phyloP scores from a whole-genome alignment of 2,888 invertebrate species.

The Anthrax anthrax region DNA sequence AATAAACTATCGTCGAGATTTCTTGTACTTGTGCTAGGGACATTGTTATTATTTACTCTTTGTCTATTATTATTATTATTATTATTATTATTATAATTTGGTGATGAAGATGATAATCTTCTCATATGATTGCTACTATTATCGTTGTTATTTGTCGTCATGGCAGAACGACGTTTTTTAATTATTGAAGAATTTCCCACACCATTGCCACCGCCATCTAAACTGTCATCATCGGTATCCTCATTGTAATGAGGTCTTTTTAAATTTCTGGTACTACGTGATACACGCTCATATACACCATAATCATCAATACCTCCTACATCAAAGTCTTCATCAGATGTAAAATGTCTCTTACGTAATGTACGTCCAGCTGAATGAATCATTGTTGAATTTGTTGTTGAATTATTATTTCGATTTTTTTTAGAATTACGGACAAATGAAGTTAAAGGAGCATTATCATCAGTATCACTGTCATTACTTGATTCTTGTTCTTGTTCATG shows the following conservation, averaged over 20 bases:
- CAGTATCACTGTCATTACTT: background rate
- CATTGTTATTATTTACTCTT: constrained; percentile 5
- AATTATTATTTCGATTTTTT: constrained; percentile 15
- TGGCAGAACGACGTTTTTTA: constrained; percentile 8
- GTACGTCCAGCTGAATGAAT: background rate
- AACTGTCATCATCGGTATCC: constrained; percentile 41
- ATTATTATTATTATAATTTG: background rate
- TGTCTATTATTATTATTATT: constrained; percentile 6
- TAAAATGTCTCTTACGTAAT: background rate
- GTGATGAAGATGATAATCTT: constrained; percentile 7
- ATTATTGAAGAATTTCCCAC: background rate
- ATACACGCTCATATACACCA: constrained; percentile 4
- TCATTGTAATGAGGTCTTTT: constrained; percentile 45
- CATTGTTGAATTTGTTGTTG: background rate
- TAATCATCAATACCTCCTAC: constrained; percentile 5
- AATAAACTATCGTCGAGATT: constrained; percentile 14
- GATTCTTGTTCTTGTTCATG: background rate
- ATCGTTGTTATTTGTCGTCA: no score
- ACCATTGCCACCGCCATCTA: constrained; percentile 10
- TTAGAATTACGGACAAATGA: background rate
- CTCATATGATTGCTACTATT: constrained; percentile 5
- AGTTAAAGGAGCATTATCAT: background rate
- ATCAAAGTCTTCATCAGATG: constrained; percentile 1
- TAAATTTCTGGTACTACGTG: constrained; percentile 22
- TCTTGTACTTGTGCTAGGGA: constrained; percentile 6